Percentiles rank a stretch among this genome's conserved stretches.
Conservation (phyloP, 1,140 invertebrate genomes). For the Lethrus apterus region DNA sequence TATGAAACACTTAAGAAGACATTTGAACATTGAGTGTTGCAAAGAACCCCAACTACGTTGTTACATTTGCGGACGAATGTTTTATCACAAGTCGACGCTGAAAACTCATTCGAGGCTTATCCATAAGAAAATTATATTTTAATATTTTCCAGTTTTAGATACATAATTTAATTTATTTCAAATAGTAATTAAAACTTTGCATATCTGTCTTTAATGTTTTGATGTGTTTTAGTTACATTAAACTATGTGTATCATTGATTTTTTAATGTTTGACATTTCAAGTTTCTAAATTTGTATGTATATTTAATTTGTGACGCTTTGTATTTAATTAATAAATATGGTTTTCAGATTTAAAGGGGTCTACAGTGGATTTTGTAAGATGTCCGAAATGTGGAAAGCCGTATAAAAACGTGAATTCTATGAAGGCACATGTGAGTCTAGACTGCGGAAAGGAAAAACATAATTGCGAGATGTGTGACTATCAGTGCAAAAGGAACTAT, state of each 20-base stretch:
- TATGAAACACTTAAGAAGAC: conserved; percentile 1
- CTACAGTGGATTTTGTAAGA: too few relatives aligned
- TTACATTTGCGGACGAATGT: not conserved
- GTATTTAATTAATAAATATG: too few relatives aligned
- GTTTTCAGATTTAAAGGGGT: not conserved
- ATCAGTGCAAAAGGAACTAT: not conserved
- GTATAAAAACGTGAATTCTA: not conserved
- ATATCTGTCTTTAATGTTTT: too few relatives aligned
- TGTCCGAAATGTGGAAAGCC: not conserved
- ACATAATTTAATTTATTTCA: too few relatives aligned
- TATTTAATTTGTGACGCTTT: too few relatives aligned
- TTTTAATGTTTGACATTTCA: too few relatives aligned
- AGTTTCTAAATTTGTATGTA: too few relatives aligned
- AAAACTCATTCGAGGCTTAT: not conserved
- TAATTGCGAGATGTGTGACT: conserved; percentile 1
- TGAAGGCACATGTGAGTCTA: not conserved
- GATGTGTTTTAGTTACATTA: too few relatives aligned
- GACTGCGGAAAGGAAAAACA: not conserved
- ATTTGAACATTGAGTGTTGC: conserved; percentile 5
- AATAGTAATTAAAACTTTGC: too few relatives aligned
- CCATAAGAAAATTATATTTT: not conserved
- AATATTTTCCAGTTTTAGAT: too few relatives aligned
- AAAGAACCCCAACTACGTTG: conserved; percentile 1
- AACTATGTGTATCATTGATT: too few relatives aligned
- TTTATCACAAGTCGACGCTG: not conserved